These are phyloP conservation scores for Hiodon alosoides DNA, from an alignment of 2,113 vertebrate species.

Conservation along the genomic window DNA sequence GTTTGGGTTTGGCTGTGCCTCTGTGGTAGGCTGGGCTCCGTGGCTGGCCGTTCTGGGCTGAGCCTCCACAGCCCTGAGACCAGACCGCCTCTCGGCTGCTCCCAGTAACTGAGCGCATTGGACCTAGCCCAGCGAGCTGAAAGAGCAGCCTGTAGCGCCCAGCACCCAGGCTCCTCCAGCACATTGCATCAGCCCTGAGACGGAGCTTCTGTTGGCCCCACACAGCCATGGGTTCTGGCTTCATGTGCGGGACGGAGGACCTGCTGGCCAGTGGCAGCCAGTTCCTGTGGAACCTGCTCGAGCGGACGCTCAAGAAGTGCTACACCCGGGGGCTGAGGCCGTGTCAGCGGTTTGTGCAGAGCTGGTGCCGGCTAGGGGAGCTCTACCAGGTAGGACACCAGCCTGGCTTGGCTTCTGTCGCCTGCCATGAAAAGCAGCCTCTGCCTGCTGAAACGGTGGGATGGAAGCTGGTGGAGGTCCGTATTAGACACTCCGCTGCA, in stretches of 20 bases:
- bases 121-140: slow-evolving; percentile 67
- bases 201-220: not conserved
- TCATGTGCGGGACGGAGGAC: slow-evolving; percentile 81
- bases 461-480: too few relatives aligned
- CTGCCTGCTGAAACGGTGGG: too few relatives aligned
- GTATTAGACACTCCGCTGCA: too few relatives aligned
- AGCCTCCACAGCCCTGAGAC: slow-evolving; percentile 36
- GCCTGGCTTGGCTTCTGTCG: not conserved
- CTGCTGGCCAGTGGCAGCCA: slow-evolving; percentile 77
- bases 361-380: slow-evolving; percentile 78
- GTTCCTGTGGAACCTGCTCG: slow-evolving; percentile 78
- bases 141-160: slow-evolving; percentile 62
- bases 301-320: slow-evolving; percentile 79
- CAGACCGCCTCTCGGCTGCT: slow-evolving; percentile 50
- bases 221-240: slow-evolving; percentile 71
- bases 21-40: not conserved
- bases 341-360: slow-evolving; percentile 75
- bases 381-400: slow-evolving; percentile 81
- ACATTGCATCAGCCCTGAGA: slow-evolving; percentile 51
- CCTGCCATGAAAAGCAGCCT: not conserved
- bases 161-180: slow-evolving; percentile 51
- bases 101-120: slow-evolving; percentile 61
- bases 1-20: not conserved
- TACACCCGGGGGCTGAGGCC: slow-evolving; percentile 72
- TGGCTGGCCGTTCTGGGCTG: slow-evolving; percentile 28